These are phyloP conservation scores for Cyrtonyx montezumae DNA, from an alignment of 2,113 vertebrate genomes.

Conservation along the genomic window DNA sequence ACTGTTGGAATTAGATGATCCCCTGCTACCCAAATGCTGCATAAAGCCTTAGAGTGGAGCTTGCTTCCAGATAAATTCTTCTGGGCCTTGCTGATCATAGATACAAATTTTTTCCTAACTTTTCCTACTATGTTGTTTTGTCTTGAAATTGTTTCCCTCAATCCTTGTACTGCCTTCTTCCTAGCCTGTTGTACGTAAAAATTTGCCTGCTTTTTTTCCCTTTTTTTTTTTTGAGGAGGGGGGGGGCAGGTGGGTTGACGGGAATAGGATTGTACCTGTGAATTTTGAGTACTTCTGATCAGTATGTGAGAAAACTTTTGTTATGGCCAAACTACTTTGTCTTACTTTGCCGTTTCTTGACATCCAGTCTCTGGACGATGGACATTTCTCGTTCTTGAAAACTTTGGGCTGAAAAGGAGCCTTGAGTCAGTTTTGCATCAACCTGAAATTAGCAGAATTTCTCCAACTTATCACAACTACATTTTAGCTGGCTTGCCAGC, in stretches of 20 bases:
- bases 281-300: background rate
- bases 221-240: no score
- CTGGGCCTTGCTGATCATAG: background rate
- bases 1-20: background rate
- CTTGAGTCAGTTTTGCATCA: background rate
- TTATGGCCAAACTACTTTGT: background rate
- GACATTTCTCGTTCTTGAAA: background rate
- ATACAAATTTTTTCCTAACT: background rate
- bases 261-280: background rate
- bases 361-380: background rate
- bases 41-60: background rate
- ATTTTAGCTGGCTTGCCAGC: background rate
- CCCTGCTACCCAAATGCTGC: background rate
- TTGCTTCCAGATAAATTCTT: slow-evolving; percentile 26
- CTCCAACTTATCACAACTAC: background rate
- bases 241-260: no score
- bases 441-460: background rate
- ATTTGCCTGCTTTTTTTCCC: background rate
- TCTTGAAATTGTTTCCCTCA: background rate
- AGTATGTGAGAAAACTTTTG: background rate
- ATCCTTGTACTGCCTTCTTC: background rate
- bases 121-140: background rate
- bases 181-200: rapidly evolving
- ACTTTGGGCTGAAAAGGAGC: background rate
- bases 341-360: background rate